Base-by-base conservation (phyloP, 2,888 invertebrate species). In the Pomacea canaliculata region DNA sequence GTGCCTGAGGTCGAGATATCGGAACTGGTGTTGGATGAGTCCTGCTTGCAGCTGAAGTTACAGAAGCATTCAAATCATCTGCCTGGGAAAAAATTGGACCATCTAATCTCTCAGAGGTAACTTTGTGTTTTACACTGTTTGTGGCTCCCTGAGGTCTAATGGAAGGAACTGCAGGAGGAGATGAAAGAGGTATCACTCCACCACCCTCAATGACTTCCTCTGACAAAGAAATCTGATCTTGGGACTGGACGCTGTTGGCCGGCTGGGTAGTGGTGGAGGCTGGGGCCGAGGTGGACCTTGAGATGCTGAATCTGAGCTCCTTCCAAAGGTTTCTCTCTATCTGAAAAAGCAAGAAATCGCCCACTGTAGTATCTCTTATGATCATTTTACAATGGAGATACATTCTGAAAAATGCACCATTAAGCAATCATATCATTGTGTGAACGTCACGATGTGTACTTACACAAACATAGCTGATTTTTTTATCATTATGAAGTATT, bases 181-280 rank as follows among this genome's bases (percentile, higher is more conserved):
- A 16, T 7, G 69, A 10, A 18, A 7, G 37, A 48, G 74, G 16
- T 23, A 18, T 13, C 46, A n/a, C 48, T 7, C 13, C 68, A 1
- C 60, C 69, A 56, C 46, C 68, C 27, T 23, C 1, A n/a, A 10
- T 37, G 13, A 60, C 67, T 23, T 9, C 60, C 49, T 48, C n/a
- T 7, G n/a, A 51, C 56, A 49, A 49, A 62, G 60, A 49, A 56
- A 56, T 56, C 10, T 2, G 60, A 10, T 69, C 62, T 49, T 60
- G 23, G 19, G 79, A 19, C 68, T 71, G 27, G 62, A 56, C 56
- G 75, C 60, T 16, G 48, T 72, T 10, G 70, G 70, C 59, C 70
- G 27, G 56, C 70, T 48, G n/a, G 63, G 19, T 49, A 70, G 65
- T 10, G 13, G 23, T 23, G 70, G 70, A 12, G 62, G 69, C 16